Base-by-base conservation (phyloP, 2,113 vertebrate genomes). In the Paramisgurnus dabryanus region DNA sequence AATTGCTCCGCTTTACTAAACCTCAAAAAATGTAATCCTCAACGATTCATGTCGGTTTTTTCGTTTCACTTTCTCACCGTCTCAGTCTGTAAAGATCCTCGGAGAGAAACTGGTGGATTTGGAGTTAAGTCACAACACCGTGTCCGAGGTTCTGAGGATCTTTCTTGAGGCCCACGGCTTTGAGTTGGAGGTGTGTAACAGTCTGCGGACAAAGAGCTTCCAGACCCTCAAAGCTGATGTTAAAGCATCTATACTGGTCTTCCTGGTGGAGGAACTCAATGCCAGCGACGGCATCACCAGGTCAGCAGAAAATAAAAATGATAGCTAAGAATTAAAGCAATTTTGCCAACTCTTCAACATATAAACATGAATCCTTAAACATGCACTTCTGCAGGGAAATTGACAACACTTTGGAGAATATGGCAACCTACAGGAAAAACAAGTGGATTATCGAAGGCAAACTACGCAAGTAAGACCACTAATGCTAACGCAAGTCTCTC, bases 371-470 rank as follows among this genome's bases (percentile, higher is more conserved):
- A 17, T 58, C 18, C 12, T 53, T 18, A n/a, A 15, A 1, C 17
- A 0, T 82, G 13, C 22, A 22, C 39, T 17, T 55, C 27, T 87
- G 65, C 92, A 99, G 97, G 47, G 96, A 99, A 89, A 98, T 99
- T 41, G 97, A 99, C 89, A 98, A 95, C 90, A 97, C 95, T 3
- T 84, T 98, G 87, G 97, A 98, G 87, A 97, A 86, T 89, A 97
- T 98, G 94, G 88, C 95, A 67, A 94, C 83, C 87, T 97, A 94
- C 89, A 92, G 96, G 86, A 98, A 95, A 88, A 98, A 93, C 89
- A 99, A 98, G 83, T 99, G 97, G 97, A 95, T 95, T 81, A 96
- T 98, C 58, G 97, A 99, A 91, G 95, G 96, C 4, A 95, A 97
- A 41, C 86, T 99, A 47, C 95, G 96, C 87, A 96, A 95, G 96